Base-by-base conservation (phyloP, 2,113 vertebrate genomes). In the Hemiscyllium ocellatum region DNA sequence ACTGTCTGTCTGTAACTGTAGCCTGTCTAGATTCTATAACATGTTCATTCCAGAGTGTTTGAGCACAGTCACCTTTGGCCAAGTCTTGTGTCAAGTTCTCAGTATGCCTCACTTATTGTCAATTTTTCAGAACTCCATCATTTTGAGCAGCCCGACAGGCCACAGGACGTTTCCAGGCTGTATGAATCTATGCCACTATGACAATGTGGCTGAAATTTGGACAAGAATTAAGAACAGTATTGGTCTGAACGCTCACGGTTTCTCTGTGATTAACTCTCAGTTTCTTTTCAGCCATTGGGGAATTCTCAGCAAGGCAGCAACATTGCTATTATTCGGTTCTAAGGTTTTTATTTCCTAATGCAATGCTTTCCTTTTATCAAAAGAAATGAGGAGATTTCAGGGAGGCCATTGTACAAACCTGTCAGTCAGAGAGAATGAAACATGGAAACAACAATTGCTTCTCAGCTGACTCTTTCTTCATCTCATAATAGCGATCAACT, bases 341-440 rank as follows among this genome's bases (percentile, higher is more conserved):
- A 26, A 50, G 29, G 87, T 2, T 90, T 90, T 90, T 90, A 90
- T 61, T 90, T 90, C 22, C 87, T n/a, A 61, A 90, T 90, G 87
- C 52, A 90, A 90, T 29, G 29, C 87, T 61, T 61, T 90, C 87
- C 52, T 90, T 90, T 47, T 61, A 61, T 61, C 87, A 61, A 90
- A 87, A 33, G 56, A 90, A 61, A 61, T 90, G 33, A 52, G 29
- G 33, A 52, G 56, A 17, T 90, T 90, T 61, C 61, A 90, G 87
- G 12, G 22, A 90, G 87, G 8, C 87, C 87, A 90, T 61, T n/a
- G 29, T 52, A 61, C 52, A 90, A 90, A 65, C 26, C 87, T 90
- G 87, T 52, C 87, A 90, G 87, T 90, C 29, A 61, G 56, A 56
- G 47, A 33, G 87, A 90, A 90, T 90, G 29, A 33, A 90, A 61